Evolutionary conservation across 2,888 invertebrate genomes (phyloP).

Genomic region (Meiosimyza decipiens): DNA sequence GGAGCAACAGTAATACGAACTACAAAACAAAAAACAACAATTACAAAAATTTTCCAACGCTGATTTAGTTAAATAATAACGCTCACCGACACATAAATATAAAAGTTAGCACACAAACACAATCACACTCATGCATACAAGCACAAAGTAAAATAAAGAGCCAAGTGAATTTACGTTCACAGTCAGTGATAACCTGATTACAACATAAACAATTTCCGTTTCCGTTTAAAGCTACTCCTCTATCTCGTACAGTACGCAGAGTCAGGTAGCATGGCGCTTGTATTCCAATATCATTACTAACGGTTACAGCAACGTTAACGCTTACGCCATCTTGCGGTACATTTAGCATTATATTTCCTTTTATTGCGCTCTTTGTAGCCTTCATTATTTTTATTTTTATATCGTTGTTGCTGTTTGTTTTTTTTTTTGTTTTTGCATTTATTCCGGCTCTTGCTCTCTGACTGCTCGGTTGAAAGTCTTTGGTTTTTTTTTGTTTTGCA

Average conservation of each 20-base stretch:
- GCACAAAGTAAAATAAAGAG: background rate
- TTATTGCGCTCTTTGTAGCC: constrained; percentile 23
- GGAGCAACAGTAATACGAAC: background rate
- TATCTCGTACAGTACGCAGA: background rate
- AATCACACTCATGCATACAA: background rate
- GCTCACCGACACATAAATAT: constrained; percentile 10
- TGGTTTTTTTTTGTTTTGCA: background rate
- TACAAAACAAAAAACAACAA: constrained; percentile 15
- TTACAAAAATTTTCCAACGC: constrained; percentile 6
- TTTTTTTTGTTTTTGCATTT: background rate
- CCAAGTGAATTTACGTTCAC: constrained; percentile 15
- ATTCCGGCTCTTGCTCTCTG: background rate
- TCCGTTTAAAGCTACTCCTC: constrained; percentile 20
- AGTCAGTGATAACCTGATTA: constrained; percentile 34
- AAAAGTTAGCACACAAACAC: background rate
- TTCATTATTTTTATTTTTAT: constrained; percentile 19
- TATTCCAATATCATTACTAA: background rate
- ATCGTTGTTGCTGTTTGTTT: background rate
- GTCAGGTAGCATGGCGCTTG: background rate
- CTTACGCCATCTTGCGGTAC: constrained; percentile 17
- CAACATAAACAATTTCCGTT: constrained; percentile 39
- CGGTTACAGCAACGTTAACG: constrained; percentile 12
- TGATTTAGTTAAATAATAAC: constrained; percentile 24
- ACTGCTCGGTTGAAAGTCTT: background rate
- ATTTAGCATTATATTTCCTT: constrained; percentile 26